These are phyloP conservation scores for Anneissia japonica DNA, from an alignment of 35 echinoderm and acorn worm genomes.

Conservation along the genomic window DNA sequence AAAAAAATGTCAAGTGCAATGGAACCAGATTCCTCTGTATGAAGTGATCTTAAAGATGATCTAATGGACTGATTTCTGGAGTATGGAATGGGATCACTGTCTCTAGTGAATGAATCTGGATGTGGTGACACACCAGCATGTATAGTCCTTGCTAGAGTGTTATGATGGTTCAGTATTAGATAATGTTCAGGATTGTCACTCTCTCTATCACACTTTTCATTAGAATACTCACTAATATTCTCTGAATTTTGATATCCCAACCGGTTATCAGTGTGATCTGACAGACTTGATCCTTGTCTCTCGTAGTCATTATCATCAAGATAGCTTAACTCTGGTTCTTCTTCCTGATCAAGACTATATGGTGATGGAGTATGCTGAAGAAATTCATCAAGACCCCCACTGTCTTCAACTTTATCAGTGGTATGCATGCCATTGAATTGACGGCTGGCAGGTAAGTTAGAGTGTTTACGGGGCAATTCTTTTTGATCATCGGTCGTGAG, in stretches of 20 bases:
- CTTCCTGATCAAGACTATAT: neutral
- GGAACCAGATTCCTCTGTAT: neutral
- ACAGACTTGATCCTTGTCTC: neutral
- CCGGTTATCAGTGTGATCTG: neutral
- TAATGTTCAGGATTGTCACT: neutral
- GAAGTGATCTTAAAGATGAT: neutral
- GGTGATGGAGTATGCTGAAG: neutral
- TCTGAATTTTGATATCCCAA: neutral
- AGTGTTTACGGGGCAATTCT: constrained; percentile 7
- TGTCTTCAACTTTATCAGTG: neutral
- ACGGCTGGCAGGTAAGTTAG: neutral
- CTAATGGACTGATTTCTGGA: neutral
- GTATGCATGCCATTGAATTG: neutral
- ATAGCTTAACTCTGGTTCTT: neutral
- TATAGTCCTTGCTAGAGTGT: neutral
- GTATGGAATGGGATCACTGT: neutral
- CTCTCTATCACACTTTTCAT: neutral
- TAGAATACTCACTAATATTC: neutral
- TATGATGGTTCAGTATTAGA: neutral
- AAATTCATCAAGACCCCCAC: neutral
- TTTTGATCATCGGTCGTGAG: constrained; percentile 21
- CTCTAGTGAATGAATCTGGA: neutral
- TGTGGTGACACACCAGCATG: neutral
- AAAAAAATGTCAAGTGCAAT: neutral
- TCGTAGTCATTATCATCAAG: neutral